Conservation (phyloP, 1,140 invertebrate species). For the Phymastichus coffea region DNA sequence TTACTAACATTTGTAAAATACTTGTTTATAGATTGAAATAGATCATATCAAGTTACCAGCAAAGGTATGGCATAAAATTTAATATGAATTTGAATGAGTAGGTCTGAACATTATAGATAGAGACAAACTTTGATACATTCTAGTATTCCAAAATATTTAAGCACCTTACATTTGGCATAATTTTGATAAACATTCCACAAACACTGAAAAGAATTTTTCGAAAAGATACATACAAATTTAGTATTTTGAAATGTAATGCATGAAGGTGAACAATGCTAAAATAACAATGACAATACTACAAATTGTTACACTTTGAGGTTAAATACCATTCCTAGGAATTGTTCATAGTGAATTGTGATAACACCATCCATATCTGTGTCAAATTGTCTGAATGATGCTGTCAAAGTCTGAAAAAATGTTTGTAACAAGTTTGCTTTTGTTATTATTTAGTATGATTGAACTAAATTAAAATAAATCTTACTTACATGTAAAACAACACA, state of each 20-base stretch:
- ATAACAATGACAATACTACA: neutral
- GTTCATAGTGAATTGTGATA: constrained; percentile 95
- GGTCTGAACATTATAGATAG: too few species aligned
- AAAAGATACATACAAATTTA: neutral
- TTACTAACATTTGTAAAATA: too few species aligned
- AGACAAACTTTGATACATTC: too few species aligned
- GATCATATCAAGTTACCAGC: too few species aligned
- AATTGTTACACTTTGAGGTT: constrained; percentile 76
- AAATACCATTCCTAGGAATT: constrained; percentile 95
- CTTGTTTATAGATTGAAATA: too few species aligned
- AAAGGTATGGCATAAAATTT: too few species aligned
- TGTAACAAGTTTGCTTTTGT: too few species aligned
- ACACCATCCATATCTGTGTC: constrained; percentile 94
- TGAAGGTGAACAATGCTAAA: neutral
- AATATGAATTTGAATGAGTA: too few species aligned
- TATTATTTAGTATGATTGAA: constrained; percentile 10
- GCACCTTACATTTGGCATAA: constrained; percentile 16
- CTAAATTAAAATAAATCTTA: constrained; percentile 39
- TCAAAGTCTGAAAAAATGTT: constrained; percentile 77
- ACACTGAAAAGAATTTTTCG: neutral
- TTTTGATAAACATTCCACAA: constrained; percentile 13
- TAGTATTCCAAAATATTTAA: neutral
- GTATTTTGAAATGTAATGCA: neutral
- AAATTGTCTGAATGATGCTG: constrained; percentile 81
- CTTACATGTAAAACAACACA: constrained; percentile 91